Conservation (phyloP, 64 coral and sea anemone genomes). For the Montipora cactus region DNA sequence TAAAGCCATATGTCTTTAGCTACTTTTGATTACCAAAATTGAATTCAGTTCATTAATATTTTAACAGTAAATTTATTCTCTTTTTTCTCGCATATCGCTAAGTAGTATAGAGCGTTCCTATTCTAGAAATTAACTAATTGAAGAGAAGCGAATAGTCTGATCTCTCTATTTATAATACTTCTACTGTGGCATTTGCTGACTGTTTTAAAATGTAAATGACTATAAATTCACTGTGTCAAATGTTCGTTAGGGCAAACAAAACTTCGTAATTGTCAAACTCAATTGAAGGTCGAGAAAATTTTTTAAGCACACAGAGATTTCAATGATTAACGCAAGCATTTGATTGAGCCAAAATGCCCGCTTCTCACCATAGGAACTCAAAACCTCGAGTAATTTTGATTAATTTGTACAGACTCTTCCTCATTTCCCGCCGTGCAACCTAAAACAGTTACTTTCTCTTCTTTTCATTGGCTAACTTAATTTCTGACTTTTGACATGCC, state of each 20-base stretch:
- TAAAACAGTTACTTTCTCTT: slow-evolving; percentile 19
- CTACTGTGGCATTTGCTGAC: background rate
- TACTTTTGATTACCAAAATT: slow-evolving; percentile 2
- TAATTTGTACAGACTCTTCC: slow-evolving; percentile 33
- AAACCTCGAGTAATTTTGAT: slow-evolving; percentile 46
- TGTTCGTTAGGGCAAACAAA: background rate
- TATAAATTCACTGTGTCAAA: background rate
- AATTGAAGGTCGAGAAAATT: background rate
- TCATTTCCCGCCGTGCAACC: slow-evolving; percentile 34
- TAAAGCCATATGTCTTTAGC: slow-evolving; percentile 11
- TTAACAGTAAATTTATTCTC: slow-evolving; percentile 18
- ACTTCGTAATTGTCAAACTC: background rate
- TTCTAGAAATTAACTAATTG: slow-evolving; percentile 7
- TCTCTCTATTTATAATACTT: background rate
- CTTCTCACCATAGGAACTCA: slow-evolving; percentile 37
- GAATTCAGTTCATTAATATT: slow-evolving; percentile 32
- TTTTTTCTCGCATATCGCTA: background rate
- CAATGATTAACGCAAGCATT: background rate
- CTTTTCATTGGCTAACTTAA: slow-evolving; percentile 25
- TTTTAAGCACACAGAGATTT: slow-evolving; percentile 9
- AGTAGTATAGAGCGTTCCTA: slow-evolving; percentile 3
- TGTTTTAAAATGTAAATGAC: too few species aligned
- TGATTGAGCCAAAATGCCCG: slow-evolving; percentile 1
- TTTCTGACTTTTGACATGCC: slow-evolving; percentile 26
- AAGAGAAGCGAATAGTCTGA: background rate